Base-by-base conservation (phyloP, 2,888 invertebrate genomes). In the Agrochola litura region DNA sequence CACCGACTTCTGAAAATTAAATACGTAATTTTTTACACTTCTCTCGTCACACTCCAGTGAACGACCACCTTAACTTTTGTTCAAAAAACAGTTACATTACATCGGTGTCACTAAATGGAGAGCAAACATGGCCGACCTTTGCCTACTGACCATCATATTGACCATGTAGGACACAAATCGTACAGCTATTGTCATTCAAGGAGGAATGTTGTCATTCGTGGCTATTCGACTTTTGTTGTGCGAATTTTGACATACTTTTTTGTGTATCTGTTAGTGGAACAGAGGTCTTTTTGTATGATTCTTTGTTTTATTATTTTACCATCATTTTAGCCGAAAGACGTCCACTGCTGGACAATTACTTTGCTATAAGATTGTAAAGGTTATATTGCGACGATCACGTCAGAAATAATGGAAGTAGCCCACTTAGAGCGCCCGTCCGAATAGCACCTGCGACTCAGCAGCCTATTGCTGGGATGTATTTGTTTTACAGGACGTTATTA, bases 61-160 rank as follows among this genome's bases (percentile, higher is more conserved):
- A 37, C 54, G 22, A 22, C 4, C 49, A 70, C 73, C 86, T 79
- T 82, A 30, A 76, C 19, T 63, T 30, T 6, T 30, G 14, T 63
- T 41, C 6, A 83, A 79, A 75, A 70, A 78, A 22, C 54, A 72
- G 79, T 82, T 78, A 82, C 41, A 52, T 69, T 73, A 74, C 37
- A 69, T 25, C 30, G 61, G 41, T 56, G 41, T 49, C 63, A 71
- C 87, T 87, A 88, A 87, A 74, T 67, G 56, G 10, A 73, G 69
- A 78, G 74, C 74, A 87, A 88, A 87, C 77, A 88, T 58, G 49
- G 14, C 14, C 85, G 86, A 79, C 87, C 89, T 88, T 87, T 81
- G 82, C 80, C 79, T 86, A 88, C 69, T 79, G 80, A 85, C 83
- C 83, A 72, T 65, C 69, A 19, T 37, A 74, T 6, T 56, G 76